Evolutionary conservation across 2,797 vertebrate genomes (phyloP).

Genomic region (Spinibarbus caldwelli): DNA sequence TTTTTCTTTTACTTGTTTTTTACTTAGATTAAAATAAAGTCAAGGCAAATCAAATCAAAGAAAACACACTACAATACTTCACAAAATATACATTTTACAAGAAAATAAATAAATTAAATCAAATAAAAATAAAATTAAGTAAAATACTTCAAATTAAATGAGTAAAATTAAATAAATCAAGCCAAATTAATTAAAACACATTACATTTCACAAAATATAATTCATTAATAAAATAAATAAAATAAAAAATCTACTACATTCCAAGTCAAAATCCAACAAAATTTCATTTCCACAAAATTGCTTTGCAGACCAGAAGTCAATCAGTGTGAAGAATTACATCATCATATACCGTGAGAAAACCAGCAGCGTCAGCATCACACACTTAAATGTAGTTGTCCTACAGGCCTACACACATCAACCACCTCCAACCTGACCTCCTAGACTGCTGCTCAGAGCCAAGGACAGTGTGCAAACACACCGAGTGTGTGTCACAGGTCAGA

Average conservation of each 20-base stretch:
- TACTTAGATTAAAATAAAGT: too few relatives aligned
- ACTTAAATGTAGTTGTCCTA: neutral
- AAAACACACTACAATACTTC: neutral
- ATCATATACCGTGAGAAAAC: neutral
- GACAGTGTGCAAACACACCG: neutral
- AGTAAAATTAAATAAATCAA: too few relatives aligned
- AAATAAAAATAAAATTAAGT: neutral
- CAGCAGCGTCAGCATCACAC: neutral
- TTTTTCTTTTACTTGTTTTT: neutral
- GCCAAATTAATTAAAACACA: too few relatives aligned
- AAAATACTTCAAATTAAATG: too few relatives aligned
- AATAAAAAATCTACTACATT: neutral
- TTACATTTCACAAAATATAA: too few relatives aligned
- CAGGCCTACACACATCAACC: neutral
- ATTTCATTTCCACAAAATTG: neutral
- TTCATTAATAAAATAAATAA: neutral
- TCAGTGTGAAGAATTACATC: neutral
- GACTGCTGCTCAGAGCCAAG: neutral
- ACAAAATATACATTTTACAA: neutral
- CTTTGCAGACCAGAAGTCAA: neutral
- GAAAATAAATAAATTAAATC: too few relatives aligned
- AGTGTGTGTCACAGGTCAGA: slow-evolving; percentile 30
- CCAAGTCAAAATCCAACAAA: too few relatives aligned
- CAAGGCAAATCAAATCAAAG: neutral
- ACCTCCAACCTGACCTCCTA: slow-evolving; percentile 7